Conservation (phyloP, 2,888 invertebrate species). For the Crematogaster levior region DNA sequence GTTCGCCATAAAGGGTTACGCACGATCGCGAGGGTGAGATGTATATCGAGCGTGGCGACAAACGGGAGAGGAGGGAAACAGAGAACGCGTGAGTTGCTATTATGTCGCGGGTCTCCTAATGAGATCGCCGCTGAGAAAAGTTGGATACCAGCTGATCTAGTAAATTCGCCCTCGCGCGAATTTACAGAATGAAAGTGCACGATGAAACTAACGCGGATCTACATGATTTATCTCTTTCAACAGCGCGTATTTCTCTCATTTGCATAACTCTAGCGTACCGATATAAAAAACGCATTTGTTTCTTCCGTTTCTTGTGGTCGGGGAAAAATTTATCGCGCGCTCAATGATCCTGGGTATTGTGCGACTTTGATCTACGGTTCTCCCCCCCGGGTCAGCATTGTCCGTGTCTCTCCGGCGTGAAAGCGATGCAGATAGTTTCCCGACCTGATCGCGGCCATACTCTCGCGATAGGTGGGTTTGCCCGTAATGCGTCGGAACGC, state of each 20-base stretch:
- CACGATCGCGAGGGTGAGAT: slow-evolving; percentile 61
- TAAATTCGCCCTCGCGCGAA: neutral
- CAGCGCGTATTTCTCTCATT: neutral
- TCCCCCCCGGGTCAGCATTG: neutral
- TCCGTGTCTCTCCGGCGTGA: slow-evolving; percentile 9
- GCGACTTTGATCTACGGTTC: slow-evolving; percentile 24
- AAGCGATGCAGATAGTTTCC: slow-evolving; percentile 16
- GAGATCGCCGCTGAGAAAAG: slow-evolving; percentile 50
- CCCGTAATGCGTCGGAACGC: slow-evolving; percentile 27
- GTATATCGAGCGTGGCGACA: slow-evolving; percentile 60
- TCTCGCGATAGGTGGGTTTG: slow-evolving; percentile 35
- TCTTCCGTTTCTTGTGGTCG: neutral
- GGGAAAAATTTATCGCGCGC: neutral
- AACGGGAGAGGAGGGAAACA: slow-evolving; percentile 32
- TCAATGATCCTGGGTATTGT: slow-evolving; percentile 14
- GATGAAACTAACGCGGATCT: neutral
- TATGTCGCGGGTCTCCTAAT: slow-evolving; percentile 61
- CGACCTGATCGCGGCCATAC: slow-evolving; percentile 15
- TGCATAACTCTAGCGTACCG: neutral
- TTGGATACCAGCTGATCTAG: neutral
- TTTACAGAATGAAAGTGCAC: neutral
- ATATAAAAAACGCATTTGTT: slow-evolving; percentile 5
- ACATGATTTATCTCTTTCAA: slow-evolving; percentile 11
- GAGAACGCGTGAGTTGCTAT: slow-evolving; percentile 26
- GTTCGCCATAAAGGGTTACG: slow-evolving; percentile 63